Percentiles rank a stretch among this genome's conserved stretches.
These are phyloP conservation scores for Pelagia noctiluca DNA, from an alignment of 30 jellyfish, hydroid and myxozoan genomes.

Conservation along the genomic window DNA sequence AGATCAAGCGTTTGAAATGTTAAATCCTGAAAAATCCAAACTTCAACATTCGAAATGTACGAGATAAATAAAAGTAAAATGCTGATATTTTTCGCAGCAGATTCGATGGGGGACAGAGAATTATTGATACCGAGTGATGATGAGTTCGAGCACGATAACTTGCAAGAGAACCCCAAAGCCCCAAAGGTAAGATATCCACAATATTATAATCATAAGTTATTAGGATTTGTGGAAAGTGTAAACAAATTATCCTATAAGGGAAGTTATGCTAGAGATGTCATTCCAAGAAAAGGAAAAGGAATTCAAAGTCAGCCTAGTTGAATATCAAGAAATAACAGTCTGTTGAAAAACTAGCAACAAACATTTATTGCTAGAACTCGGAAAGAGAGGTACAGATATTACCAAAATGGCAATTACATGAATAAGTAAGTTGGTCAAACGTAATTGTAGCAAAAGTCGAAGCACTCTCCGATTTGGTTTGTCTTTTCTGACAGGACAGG, in stretches of 20 bases:
- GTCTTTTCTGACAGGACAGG: too few relatives aligned
- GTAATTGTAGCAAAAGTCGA: too few relatives aligned
- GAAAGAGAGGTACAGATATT: too few relatives aligned
- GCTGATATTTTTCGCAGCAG: constrained; percentile 12
- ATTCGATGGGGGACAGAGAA: constrained; percentile 37
- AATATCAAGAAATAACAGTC: neutral
- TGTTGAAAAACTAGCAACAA: too few relatives aligned
- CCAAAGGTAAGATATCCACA: neutral
- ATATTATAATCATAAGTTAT: neutral
- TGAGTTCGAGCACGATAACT: constrained; percentile 89
- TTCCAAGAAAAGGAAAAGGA: neutral
- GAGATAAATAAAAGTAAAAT: neutral
- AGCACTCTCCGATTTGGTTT: too few relatives aligned
- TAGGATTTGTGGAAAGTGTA: neutral
- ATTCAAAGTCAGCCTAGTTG: neutral
- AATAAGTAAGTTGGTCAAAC: too few relatives aligned
- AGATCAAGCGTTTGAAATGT: neutral
- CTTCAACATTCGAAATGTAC: neutral
- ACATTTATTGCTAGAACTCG: too few relatives aligned
- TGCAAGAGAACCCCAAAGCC: constrained; percentile 52
- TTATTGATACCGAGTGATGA: constrained; percentile 76
- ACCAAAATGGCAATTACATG: too few relatives aligned
- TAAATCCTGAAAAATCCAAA: neutral
- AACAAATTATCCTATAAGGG: too few relatives aligned
- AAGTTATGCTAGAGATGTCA: neutral